Base-by-base conservation (phyloP, 2,888 invertebrate species). In the Sarcophaga subvicina region DNA sequence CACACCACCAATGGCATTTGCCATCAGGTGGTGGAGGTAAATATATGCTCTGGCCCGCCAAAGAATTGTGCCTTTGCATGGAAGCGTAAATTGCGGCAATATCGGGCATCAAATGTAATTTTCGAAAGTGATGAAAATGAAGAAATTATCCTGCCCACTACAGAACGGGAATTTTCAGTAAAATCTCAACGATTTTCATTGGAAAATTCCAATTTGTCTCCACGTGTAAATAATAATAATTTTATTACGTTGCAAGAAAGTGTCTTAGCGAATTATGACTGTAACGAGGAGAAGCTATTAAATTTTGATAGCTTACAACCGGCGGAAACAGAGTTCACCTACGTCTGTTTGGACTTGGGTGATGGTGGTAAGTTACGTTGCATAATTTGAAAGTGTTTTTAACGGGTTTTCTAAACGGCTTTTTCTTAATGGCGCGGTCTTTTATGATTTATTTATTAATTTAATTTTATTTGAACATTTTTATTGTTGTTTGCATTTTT, bases 61-160 rank as follows among this genome's bases (percentile, higher is more conserved):
- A 88, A 82, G 11, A 83, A 78, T 17, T 89, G 90, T 54, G 89
- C 89, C n/a, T 89, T 90, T 77, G 85, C 88, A 45, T 90, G 90
- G 90, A 90, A 90, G 37, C 88, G 88, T n/a, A 90, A 89, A 77
- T 76, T 85, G 54, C 85, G 86, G 37, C 82, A 59, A n/a, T 77
- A 72, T 20, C 11, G 49, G 2, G 0, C 8, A 37, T 37, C 37
- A 2, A 37, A 37, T 10, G 63, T 27, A 14, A 11, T 27, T 49
- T 75, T 69, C 69, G 76, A 37, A 59, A 81, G 80, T 27, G 78
- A 73, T 45, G 54, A 71, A 37, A 70, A 82, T 54, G 63, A 69
- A 25, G 75, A 4, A 59, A 67, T 37, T 70, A 63, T 60, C 63
- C 47, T 75, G 20, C 67, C 72, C 22, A 47, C 67, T 59, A 75